A percentile compares a stretch with the other conserved stretches of the same genome.
These are phyloP conservation scores for roundworm (Caenorhabditis elegans) DNA, from an alignment of 1,140 invertebrate genomes.

Conservation along the genomic window DNA sequence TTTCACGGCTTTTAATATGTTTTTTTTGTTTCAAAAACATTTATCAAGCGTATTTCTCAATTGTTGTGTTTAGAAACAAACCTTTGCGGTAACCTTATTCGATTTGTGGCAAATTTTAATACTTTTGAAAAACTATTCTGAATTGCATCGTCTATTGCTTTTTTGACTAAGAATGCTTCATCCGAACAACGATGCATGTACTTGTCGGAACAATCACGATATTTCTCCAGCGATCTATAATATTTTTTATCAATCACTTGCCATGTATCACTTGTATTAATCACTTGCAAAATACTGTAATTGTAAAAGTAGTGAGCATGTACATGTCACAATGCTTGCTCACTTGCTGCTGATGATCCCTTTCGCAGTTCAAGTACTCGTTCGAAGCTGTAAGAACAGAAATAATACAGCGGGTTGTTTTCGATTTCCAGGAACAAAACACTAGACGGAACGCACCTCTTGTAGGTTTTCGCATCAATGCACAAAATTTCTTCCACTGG, in stretches of 20 bases:
- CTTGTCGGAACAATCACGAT: neutral
- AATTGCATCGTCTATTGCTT: neutral
- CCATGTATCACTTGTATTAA: neutral
- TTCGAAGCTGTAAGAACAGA: neutral
- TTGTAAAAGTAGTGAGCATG: conserved; percentile 10
- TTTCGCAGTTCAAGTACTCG: conserved; percentile 12
- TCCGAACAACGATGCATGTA: conserved; percentile 1
- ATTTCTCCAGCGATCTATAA: neutral
- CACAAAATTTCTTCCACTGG: conserved; percentile 22
- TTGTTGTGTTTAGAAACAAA: neutral
- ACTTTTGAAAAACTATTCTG: conserved; percentile 2
- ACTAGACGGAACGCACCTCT: neutral
- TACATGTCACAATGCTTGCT: neutral
- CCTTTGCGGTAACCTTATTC: neutral
- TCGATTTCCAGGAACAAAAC: no score
- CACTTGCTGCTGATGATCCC: conserved; percentile 16
- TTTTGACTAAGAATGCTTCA: neutral
- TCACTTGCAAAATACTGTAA: conserved; percentile 13
- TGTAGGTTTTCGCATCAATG: conserved; percentile 24
- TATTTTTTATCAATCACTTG: neutral
- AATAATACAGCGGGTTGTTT: neutral
- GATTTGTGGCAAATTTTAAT: neutral
- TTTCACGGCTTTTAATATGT: no score
- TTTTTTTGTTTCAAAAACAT: no score
- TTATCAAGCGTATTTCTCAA: no score